Conservation (phyloP, 2,888 invertebrate species). For the Congeria kusceri region DNA sequence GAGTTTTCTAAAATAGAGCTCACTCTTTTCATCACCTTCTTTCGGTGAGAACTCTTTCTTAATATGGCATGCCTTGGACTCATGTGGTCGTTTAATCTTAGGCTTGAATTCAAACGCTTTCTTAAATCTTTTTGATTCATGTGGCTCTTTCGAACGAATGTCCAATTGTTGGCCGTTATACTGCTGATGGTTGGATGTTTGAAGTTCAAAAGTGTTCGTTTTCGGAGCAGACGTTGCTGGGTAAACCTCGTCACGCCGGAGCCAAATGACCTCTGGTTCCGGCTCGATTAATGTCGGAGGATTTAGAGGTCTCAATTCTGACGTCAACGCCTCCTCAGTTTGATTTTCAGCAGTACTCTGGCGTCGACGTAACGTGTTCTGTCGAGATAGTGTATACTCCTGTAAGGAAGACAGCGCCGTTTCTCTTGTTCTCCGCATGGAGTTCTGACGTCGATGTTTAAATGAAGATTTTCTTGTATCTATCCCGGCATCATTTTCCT, state of each 20-base stretch:
- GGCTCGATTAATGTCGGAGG: neutral
- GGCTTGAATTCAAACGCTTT: slow-evolving; percentile 18
- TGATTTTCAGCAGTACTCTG: slow-evolving; percentile 39
- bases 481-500: slow-evolving; percentile 68
- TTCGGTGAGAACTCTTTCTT: slow-evolving; percentile 32
- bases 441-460: slow-evolving; percentile 51
- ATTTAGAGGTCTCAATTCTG: slow-evolving; percentile 26
- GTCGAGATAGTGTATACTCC: slow-evolving; percentile 48
- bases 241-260: slow-evolving; percentile 62
- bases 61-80: slow-evolving; percentile 16
- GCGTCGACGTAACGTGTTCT: slow-evolving; percentile 58
- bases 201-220: slow-evolving; percentile 44
- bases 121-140: neutral
- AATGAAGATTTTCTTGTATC: slow-evolving; percentile 38
- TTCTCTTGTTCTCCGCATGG: slow-evolving; percentile 58
- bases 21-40: slow-evolving; percentile 53
- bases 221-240: slow-evolving; percentile 40
- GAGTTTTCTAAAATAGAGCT: slow-evolving; percentile 67
- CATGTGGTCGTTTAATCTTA: slow-evolving; percentile 13
- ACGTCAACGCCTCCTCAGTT: slow-evolving; percentile 16
- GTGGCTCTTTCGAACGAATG: neutral
- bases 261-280: slow-evolving; percentile 65
- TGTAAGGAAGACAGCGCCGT: slow-evolving; percentile 58
- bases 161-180: neutral
- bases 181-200: slow-evolving; percentile 13